Conservation (phyloP, 2,888 invertebrate genomes). For the Pogonocherus hispidulus region DNA sequence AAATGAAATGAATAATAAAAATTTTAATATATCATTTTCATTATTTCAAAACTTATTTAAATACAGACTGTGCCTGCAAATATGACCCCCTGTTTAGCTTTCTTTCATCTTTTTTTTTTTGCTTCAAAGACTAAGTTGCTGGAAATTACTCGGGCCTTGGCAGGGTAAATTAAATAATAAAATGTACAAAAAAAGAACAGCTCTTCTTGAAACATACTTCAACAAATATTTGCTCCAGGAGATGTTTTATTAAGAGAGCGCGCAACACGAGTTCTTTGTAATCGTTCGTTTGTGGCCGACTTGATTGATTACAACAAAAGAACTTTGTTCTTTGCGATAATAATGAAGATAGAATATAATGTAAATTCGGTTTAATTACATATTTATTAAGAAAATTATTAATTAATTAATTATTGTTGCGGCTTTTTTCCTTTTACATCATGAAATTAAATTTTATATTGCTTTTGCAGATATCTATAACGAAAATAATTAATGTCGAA, state of each 20-base stretch:
- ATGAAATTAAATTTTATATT: too few relatives aligned
- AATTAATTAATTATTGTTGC: background rate
- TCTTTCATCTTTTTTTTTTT: background rate
- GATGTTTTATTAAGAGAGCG: background rate
- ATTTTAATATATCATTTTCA: too few relatives aligned
- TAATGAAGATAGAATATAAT: background rate
- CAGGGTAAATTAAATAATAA: background rate
- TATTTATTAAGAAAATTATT: background rate
- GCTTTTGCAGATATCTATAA: too few relatives aligned
- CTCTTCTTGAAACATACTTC: background rate
- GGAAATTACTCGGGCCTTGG: background rate
- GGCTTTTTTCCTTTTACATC: too few relatives aligned
- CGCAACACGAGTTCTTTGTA: constrained; percentile 1
- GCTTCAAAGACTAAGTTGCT: background rate
- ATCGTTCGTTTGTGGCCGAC: background rate
- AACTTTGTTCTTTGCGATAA: background rate
- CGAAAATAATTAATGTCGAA: too few relatives aligned
- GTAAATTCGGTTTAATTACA: background rate
- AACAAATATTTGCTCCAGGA: constrained; percentile 6
- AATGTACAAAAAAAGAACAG: background rate
- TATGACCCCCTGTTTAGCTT: too few relatives aligned
- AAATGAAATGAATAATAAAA: too few relatives aligned
- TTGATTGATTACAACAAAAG: background rate
- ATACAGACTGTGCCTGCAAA: too few relatives aligned
- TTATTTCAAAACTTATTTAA: too few relatives aligned